Base-by-base conservation (phyloP, 2,113 vertebrate species). In the Saccopteryx leptura region DNA sequence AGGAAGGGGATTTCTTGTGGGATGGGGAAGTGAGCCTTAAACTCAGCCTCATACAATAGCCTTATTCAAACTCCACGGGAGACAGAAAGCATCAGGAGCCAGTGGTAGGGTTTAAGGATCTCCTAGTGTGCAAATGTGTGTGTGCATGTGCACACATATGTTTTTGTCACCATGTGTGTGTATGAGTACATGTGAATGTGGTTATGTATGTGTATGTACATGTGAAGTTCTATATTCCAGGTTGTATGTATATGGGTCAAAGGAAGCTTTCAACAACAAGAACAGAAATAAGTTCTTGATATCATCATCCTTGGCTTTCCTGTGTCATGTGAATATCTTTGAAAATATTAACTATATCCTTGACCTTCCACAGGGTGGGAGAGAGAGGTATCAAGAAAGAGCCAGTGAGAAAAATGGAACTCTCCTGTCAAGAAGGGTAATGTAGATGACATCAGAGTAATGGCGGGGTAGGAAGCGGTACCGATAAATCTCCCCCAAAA, bases 361-460 rank as follows among this genome's bases (percentile, higher is more conserved):
- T 95, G 84, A 89, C 15, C 48, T 85, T 83, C 58, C 1, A 72
- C 39, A 21, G 31, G 4, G 12, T 76, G 39, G 48, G 14, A 83
- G 12, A 19, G 31, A 68, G 56, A 54, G 9, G 76, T 33, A 71
- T 24, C 39, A 89, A 82, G 15, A 7, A 15, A 68, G 6, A 81
- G 24, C 15, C n/a, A 18, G 13, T 82, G 50, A 71, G 75, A 94
- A 91, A 15, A 68, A 33, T 50, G 33, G 15, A 39, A 50, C 50
- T 85, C 69, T 61, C 11, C 33, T 88, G 28, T 72, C 15, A 88
- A 96, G 17, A 92, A 96, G 15, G 11, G 12, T 31, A 60, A 81
- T 93, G 48, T 72, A n/a, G n/a, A n/a, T n/a, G n/a, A n/a, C n/a
- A n/a, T n/a, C n/a, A n/a, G n/a, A n/a, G n/a, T n/a, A n/a, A n/a